A percentile compares a stretch with the other conserved stretches of the same genome.
These are phyloP conservation scores for Drosophila cognata DNA, from an alignment of 2,888 invertebrate species.

Conservation along the genomic window DNA sequence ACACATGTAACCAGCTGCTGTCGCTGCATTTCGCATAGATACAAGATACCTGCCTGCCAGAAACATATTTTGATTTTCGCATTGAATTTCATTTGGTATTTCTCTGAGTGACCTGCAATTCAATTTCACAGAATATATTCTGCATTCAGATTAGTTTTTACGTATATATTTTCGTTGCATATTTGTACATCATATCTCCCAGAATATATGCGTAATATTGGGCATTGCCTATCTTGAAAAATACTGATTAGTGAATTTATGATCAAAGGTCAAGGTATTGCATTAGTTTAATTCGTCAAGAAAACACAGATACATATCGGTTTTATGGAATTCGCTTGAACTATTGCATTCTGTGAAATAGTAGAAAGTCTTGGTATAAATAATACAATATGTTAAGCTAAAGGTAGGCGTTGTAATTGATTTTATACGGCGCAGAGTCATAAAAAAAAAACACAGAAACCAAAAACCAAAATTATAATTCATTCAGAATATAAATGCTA, in stretches of 20 bases:
- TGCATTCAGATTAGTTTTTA: neutral
- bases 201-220: neutral
- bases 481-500: neutral
- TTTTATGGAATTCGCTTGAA: neutral
- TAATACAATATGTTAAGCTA: neutral
- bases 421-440: neutral
- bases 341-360: neutral
- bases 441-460: neutral
- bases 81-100: conserved; percentile 31
- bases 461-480: neutral
- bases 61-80: conserved; percentile 50
- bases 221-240: neutral
- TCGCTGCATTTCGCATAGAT: conserved; percentile 54
- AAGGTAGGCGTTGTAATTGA: neutral
- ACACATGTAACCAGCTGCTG: conserved; percentile 57
- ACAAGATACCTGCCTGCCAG: conserved; percentile 25
- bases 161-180: neutral
- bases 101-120: conserved; percentile 8
- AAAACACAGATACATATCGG: neutral
- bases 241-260: neutral
- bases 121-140: neutral
- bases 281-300: neutral
- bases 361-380: neutral
- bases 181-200: neutral
- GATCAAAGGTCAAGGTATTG: neutral